Conservation (phyloP, 2,888 invertebrate species). For the Epinotia bilunana region DNA sequence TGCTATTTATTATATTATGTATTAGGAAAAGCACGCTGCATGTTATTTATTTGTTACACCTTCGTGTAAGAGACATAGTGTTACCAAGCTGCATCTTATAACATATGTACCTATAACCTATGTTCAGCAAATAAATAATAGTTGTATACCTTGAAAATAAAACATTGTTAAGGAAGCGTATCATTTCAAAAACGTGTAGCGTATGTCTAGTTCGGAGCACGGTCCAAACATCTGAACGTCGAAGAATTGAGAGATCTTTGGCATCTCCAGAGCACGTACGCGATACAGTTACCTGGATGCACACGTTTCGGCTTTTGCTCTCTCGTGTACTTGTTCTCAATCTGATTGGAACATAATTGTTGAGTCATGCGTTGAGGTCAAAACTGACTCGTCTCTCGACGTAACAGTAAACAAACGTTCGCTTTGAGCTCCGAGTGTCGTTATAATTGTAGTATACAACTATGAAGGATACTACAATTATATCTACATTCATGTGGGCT, state of each 20-base stretch:
- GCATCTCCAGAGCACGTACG: slow-evolving; percentile 34
- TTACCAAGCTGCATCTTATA: no score
- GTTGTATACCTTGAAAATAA: neutral
- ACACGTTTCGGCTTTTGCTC: slow-evolving; percentile 14
- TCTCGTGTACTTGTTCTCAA: slow-evolving; percentile 14
- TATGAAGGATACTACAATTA: neutral
- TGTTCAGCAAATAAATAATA: neutral
- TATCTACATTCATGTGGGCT: neutral
- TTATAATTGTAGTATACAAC: neutral
- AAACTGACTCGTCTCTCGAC: neutral
- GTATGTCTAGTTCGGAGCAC: neutral
- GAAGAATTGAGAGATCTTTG: slow-evolving; percentile 10
- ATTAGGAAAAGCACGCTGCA: no score
- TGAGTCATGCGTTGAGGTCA: neutral
- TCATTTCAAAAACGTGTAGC: neutral
- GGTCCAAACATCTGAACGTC: neutral
- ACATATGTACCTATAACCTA: no score
- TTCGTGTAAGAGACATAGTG: no score
- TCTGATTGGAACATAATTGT: slow-evolving; percentile 29
- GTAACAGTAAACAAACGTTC: neutral
- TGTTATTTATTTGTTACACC: no score
- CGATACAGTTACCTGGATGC: slow-evolving; percentile 24
- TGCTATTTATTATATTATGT: no score
- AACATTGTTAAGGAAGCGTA: neutral
- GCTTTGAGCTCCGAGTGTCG: neutral